A percentile compares a stretch with the other conserved stretches of the same genome.
Conservation (phyloP, 2,113 vertebrate species). For the Merops nubicus region DNA sequence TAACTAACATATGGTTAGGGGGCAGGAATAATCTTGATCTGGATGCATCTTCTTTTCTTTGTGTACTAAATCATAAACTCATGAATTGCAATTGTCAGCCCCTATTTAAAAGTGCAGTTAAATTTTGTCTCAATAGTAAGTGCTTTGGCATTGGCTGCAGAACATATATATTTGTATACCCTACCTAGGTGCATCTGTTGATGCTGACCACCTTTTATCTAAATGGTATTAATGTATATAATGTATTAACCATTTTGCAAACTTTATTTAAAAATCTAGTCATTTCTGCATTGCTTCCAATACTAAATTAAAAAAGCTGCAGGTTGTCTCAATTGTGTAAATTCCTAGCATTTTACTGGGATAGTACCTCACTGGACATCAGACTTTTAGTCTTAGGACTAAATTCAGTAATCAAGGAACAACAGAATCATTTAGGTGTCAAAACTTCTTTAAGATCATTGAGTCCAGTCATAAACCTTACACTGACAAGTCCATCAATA, state of each 20-base stretch:
- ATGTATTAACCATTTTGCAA: background rate
- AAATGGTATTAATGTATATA: background rate
- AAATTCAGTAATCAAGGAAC: background rate
- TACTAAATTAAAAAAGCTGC: background rate
- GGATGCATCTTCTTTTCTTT: background rate
- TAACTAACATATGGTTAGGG: background rate
- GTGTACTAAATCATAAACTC: background rate
- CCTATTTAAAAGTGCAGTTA: background rate
- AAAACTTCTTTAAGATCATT: background rate
- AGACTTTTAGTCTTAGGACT: background rate
- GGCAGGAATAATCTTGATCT: background rate
- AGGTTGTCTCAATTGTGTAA: background rate
- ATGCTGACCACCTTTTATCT: background rate
- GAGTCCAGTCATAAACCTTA: background rate
- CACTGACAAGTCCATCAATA: background rate
- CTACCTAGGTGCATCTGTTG: background rate
- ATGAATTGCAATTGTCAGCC: background rate
- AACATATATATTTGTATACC: accelerated
- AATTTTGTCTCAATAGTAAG: background rate
- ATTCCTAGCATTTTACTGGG: background rate
- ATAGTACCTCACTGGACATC: background rate
- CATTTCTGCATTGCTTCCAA: background rate
- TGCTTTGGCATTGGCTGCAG: background rate
- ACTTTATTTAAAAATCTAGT: background rate
- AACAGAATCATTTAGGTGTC: background rate